These are phyloP conservation scores for Drosophila paucipuncta DNA, from an alignment of 2,888 invertebrate species.

Conservation along the genomic window DNA sequence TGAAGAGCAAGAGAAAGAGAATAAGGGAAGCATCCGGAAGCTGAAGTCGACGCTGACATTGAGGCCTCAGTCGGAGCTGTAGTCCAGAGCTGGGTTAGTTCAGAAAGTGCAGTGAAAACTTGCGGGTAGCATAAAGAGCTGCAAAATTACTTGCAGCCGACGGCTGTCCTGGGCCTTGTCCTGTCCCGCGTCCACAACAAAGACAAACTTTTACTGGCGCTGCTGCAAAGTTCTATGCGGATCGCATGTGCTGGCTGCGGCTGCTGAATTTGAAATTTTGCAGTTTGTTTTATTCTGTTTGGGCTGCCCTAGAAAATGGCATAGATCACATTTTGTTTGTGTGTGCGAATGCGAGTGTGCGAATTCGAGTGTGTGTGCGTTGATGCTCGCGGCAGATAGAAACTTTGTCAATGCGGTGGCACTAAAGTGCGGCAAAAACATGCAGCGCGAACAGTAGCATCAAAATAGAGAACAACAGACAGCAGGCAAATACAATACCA, in stretches of 20 bases:
- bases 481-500: constrained; percentile 41
- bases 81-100: constrained; percentile 63
- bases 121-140: constrained; percentile 79
- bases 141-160: constrained; percentile 68
- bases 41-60: constrained; percentile 4
- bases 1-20: constrained; percentile 1
- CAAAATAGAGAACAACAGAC: constrained; percentile 30
- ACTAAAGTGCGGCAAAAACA: constrained; percentile 72
- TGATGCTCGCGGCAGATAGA: constrained; percentile 62
- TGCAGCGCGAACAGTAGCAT: constrained; percentile 58
- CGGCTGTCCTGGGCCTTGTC: constrained; percentile 49
- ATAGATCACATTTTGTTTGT: constrained; percentile 74
- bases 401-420: constrained; percentile 72
- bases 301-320: constrained; percentile 57
- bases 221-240: constrained; percentile 55
- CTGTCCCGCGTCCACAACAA: constrained; percentile 46
- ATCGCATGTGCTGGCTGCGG: constrained; percentile 77
- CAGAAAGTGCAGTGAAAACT: constrained; percentile 79
- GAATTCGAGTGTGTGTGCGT: constrained; percentile 35
- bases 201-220: constrained; percentile 69
- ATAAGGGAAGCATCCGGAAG: constrained; percentile 12
- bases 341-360: constrained; percentile 3
- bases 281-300: constrained; percentile 65
- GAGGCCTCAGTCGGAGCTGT: constrained; percentile 10
- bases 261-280: constrained; percentile 77